phyloP scores from a whole-genome alignment of 2,888 invertebrate genomes.

The Caenorhabditis wallacei region DNA sequence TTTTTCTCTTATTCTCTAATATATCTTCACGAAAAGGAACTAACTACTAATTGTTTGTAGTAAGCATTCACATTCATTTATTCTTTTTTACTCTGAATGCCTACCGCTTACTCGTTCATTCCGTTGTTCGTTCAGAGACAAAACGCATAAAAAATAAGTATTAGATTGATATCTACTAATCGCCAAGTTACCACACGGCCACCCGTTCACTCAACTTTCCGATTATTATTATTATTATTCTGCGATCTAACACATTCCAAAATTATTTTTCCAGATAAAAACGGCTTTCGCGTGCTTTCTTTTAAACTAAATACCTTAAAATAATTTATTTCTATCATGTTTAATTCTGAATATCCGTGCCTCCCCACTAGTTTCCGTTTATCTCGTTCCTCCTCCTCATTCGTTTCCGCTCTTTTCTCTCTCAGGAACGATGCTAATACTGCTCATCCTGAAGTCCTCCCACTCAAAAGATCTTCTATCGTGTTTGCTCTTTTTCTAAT shows the following conservation, averaged over 20 bases:
- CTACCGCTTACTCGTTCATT: slow-evolving; percentile 5
- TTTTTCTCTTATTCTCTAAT: slow-evolving; percentile 15
- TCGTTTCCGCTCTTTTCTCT: slow-evolving; percentile 9
- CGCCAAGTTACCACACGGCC: background rate
- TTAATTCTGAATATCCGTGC: slow-evolving; percentile 7
- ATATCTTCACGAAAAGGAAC: slow-evolving; percentile 12
- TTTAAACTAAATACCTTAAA: too few species aligned
- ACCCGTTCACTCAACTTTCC: background rate
- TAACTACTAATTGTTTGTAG: slow-evolving; percentile 35
- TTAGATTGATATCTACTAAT: slow-evolving; percentile 22
- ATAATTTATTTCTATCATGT: too few species aligned
- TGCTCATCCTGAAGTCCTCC: slow-evolving; percentile 35
- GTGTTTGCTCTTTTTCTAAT: slow-evolving; percentile 28
- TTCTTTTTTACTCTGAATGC: background rate
- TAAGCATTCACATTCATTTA: slow-evolving; percentile 26
- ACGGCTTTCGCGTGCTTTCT: too few species aligned
- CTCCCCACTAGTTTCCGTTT: background rate
- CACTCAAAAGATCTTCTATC: slow-evolving; percentile 10
- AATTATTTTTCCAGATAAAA: too few species aligned
- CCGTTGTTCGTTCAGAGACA: slow-evolving; percentile 23
- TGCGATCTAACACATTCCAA: too few species aligned
- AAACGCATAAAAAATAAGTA: slow-evolving; percentile 26
- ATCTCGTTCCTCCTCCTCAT: background rate
- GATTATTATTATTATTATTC: too few species aligned
- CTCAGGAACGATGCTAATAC: slow-evolving; percentile 28